These are phyloP conservation scores for Diploptera punctata DNA, from an alignment of 2,888 invertebrate species.

Conservation along the genomic window DNA sequence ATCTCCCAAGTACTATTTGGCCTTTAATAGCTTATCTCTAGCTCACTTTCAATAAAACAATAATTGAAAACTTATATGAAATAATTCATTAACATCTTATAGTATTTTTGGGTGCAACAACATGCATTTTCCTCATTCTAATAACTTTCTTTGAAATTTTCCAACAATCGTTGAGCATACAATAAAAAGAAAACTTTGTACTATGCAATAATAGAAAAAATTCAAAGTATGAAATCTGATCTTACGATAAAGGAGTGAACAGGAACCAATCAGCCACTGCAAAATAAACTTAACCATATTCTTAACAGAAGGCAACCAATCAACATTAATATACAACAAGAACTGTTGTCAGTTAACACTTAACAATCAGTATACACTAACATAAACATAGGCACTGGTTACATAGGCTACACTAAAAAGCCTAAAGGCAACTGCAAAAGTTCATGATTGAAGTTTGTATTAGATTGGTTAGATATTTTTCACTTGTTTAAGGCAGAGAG, in stretches of 20 bases:
- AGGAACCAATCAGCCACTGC: not conserved
- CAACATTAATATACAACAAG: not conserved
- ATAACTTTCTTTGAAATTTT: too few species aligned
- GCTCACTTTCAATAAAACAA: too few species aligned
- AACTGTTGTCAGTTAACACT: not conserved
- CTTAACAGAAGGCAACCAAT: not conserved
- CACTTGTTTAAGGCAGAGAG: conserved; percentile 1
- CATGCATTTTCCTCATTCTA: too few species aligned
- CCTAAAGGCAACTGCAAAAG: not conserved
- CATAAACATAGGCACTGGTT: conserved; percentile 11
- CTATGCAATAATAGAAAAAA: too few species aligned
- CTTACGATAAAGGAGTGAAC: not conserved
- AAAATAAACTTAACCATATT: conserved; percentile 4
- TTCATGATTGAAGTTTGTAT: not conserved
- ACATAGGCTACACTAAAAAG: conserved; percentile 15
- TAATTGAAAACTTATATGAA: too few species aligned
- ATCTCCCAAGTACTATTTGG: too few species aligned
- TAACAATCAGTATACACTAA: not conserved
- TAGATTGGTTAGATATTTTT: not conserved
- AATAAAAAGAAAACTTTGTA: too few species aligned
- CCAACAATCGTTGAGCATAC: too few species aligned
- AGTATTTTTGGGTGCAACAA: too few species aligned
- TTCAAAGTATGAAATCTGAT: too few species aligned
- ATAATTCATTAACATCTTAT: too few species aligned
- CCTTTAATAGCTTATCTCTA: too few species aligned